A percentile compares a stretch with the other conserved stretches of the same genome.
phyloP scores from a whole-genome alignment of 2,113 vertebrate genomes.

The Anhinga rufa region DNA sequence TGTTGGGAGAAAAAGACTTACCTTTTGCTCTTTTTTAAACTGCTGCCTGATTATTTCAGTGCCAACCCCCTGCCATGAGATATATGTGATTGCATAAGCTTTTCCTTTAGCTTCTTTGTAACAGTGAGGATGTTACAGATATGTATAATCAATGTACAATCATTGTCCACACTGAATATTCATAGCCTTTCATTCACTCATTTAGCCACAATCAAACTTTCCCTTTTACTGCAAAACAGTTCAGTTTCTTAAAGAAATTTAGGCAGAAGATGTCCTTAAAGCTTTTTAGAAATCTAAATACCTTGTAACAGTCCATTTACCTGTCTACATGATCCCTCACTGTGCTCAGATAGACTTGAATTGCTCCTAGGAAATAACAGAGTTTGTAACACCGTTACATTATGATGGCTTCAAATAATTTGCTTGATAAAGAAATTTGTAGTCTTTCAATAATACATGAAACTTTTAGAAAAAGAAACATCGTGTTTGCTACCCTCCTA shows the following conservation, averaged over 20 bases:
- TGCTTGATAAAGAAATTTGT: not conserved
- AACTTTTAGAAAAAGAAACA: not conserved
- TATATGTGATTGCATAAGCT: not conserved
- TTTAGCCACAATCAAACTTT: not conserved
- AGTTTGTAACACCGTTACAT: not conserved
- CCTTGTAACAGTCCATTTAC: not conserved
- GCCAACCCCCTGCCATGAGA: not conserved
- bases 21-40: not conserved
- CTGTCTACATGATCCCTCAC: not conserved
- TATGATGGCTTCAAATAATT: not conserved
- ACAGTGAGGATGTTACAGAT: not conserved
- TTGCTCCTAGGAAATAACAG: not conserved
- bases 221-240: not conserved
- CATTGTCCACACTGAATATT: not conserved
- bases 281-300: not conserved
- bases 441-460: not conserved
- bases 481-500: not conserved
- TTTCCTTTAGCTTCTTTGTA: not conserved
- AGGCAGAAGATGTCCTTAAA: not conserved
- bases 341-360: not conserved
- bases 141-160: not conserved
- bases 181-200: not conserved
- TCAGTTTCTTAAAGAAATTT: not conserved
- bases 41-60: not conserved
- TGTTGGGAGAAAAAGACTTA: not conserved